Evolutionary conservation across 1,140 invertebrate genomes (phyloP).

Genomic region (Helicorthomorpha holstii): DNA sequence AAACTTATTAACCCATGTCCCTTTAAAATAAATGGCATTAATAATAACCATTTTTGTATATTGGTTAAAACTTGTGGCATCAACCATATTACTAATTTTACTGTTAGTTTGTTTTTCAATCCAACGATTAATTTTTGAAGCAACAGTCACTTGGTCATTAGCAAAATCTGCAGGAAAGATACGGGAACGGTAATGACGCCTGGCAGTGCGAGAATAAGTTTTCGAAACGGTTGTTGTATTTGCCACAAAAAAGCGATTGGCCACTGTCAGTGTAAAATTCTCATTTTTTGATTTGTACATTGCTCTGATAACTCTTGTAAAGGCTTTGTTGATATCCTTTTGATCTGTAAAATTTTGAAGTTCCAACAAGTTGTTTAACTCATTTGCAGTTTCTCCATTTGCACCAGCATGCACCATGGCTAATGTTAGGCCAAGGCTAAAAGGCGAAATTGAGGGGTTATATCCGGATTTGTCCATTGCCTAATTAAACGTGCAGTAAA

Average conservation of each 20-base stretch:
- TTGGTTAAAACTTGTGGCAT: neutral
- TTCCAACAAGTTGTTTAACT: neutral
- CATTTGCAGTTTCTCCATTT: neutral
- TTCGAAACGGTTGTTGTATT: no score
- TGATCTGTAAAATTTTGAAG: neutral
- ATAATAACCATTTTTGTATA: slow-evolving; percentile 14
- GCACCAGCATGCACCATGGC: neutral
- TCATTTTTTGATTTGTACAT: neutral
- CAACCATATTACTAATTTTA: slow-evolving; percentile 36
- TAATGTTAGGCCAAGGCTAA: neutral
- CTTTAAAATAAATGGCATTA: slow-evolving; percentile 27
- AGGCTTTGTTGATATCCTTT: neutral
- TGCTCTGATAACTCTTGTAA: neutral
- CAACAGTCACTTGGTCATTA: neutral
- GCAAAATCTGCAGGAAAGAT: neutral
- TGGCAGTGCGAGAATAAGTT: no score
- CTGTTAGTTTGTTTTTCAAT: slow-evolving; percentile 49
- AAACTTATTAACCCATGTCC: slow-evolving; percentile 20
- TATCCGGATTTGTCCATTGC: no score
- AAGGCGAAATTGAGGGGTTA: neutral
- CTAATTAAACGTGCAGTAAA: no score
- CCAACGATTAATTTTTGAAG: slow-evolving; percentile 53
- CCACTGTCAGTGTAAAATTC: neutral
- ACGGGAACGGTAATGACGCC: no score
- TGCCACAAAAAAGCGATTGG: neutral